These are phyloP conservation scores for Chloroclysta siterata DNA, from an alignment of 2,888 invertebrate species.

Conservation along the genomic window DNA sequence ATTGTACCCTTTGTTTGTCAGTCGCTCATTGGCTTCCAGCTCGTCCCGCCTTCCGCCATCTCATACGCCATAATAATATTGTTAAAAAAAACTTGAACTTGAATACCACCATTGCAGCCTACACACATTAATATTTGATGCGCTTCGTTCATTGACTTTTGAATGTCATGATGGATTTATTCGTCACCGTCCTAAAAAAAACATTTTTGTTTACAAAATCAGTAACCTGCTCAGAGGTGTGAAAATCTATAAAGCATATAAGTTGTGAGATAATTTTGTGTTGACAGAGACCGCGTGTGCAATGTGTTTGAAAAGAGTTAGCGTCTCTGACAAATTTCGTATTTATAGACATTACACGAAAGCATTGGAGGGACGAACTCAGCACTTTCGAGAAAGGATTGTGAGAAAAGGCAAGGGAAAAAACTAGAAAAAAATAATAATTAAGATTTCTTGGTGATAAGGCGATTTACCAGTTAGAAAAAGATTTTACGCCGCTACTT, in stretches of 20 bases:
- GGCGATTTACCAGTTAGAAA: no score
- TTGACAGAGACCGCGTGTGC: slow-evolving; percentile 44
- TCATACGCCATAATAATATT: neutral
- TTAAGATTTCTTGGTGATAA: no score
- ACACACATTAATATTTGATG: slow-evolving; percentile 1
- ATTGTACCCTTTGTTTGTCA: neutral
- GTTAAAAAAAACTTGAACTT: neutral
- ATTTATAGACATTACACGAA: slow-evolving; percentile 14
- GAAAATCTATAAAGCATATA: slow-evolving; percentile 15
- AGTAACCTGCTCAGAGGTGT: slow-evolving; percentile 8
- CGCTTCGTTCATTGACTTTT: slow-evolving; percentile 12
- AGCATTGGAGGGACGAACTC: neutral
- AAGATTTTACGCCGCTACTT: neutral
- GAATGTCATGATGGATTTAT: neutral
- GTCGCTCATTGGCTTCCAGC: no score
- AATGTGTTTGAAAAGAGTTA: slow-evolving; percentile 51
- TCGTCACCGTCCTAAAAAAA: neutral
- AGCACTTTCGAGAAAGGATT: no score
- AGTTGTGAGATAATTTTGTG: slow-evolving; percentile 27
- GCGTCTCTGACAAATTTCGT: slow-evolving; percentile 36
- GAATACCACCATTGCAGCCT: slow-evolving; percentile 4
- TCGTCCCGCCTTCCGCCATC: neutral
- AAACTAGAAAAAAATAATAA: no score
- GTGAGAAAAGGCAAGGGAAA: neutral
- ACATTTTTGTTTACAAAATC: slow-evolving; percentile 4